These are phyloP conservation scores for Grammomys dolichurus DNA, from an alignment of 2,113 vertebrate species.

Conservation along the genomic window DNA sequence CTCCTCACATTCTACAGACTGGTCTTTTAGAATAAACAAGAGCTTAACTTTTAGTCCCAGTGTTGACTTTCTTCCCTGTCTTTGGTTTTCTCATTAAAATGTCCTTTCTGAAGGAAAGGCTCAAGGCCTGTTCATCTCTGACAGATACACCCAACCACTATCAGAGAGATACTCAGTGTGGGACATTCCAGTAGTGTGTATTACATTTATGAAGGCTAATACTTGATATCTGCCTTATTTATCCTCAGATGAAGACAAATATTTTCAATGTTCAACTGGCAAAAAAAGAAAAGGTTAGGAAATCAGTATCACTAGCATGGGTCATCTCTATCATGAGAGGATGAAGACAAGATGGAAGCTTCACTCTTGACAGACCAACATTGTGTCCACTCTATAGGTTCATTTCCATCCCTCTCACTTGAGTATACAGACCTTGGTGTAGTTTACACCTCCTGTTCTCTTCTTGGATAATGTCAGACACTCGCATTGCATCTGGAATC, in stretches of 20 bases:
- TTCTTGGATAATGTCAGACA: not conserved
- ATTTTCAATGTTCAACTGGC: not conserved
- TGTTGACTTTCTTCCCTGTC: not conserved
- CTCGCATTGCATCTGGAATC: not conserved
- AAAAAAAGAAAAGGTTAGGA: not conserved
- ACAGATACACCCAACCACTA: rapidly evolving
- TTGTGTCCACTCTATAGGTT: rapidly evolving
- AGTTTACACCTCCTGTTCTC: no score
- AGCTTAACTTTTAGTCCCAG: not conserved
- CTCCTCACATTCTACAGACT: not conserved
- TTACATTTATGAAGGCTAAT: not conserved
- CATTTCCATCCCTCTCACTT: not conserved
- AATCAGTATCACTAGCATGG: not conserved
- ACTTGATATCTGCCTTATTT: no score
- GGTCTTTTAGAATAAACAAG: not conserved
- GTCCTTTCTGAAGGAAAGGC: not conserved
- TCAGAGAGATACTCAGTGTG: not conserved
- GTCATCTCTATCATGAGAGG: not conserved
- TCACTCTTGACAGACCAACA: not conserved
- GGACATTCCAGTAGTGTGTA: not conserved
- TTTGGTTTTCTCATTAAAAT: not conserved
- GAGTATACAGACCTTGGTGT: not conserved
- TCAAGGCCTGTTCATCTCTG: rapidly evolving
- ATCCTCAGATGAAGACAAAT: not conserved
- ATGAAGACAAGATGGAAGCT: not conserved